Evolutionary conservation across 1,140 invertebrate species (phyloP).

Genomic region (Venturia canescens): DNA sequence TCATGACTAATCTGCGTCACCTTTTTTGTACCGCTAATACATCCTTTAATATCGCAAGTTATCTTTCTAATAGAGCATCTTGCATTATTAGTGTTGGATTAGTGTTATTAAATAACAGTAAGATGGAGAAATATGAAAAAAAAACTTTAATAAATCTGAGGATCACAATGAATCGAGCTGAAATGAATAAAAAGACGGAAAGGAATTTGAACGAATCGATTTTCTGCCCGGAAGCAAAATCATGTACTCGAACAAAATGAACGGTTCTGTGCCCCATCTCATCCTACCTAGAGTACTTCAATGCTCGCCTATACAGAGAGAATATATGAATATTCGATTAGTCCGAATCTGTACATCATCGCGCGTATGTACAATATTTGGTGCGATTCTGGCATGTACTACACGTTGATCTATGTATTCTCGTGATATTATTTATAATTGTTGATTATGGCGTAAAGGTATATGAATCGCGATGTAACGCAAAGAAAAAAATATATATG

Average conservation of each 20-base stretch:
- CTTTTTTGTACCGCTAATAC: too few relatives aligned
- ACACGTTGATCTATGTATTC: slow-evolving; percentile 27
- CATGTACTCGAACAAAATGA: background rate
- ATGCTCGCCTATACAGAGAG: background rate
- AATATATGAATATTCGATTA: slow-evolving; percentile 1
- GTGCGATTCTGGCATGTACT: slow-evolving; percentile 39
- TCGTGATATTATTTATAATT: slow-evolving; percentile 39
- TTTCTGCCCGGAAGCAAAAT: slow-evolving; percentile 1
- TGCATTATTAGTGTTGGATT: too few relatives aligned
- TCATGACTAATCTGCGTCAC: too few relatives aligned
- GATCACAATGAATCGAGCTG: too few relatives aligned
- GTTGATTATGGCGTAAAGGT: slow-evolving; percentile 30
- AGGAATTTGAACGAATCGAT: background rate
- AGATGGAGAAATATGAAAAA: background rate
- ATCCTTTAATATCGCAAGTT: too few relatives aligned
- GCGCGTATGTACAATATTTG: slow-evolving; percentile 21
- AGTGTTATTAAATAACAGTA: background rate
- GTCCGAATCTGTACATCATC: slow-evolving; percentile 29
- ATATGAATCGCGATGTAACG: slow-evolving; percentile 23
- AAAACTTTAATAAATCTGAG: too few relatives aligned
- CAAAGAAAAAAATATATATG: background rate
- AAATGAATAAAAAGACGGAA: background rate
- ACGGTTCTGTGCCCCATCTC: background rate
- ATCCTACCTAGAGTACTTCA: slow-evolving; percentile 15
- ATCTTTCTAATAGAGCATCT: too few relatives aligned